phyloP scores from a whole-genome alignment of 2,797 vertebrate species.

The Muscicapa comitata region DNA sequence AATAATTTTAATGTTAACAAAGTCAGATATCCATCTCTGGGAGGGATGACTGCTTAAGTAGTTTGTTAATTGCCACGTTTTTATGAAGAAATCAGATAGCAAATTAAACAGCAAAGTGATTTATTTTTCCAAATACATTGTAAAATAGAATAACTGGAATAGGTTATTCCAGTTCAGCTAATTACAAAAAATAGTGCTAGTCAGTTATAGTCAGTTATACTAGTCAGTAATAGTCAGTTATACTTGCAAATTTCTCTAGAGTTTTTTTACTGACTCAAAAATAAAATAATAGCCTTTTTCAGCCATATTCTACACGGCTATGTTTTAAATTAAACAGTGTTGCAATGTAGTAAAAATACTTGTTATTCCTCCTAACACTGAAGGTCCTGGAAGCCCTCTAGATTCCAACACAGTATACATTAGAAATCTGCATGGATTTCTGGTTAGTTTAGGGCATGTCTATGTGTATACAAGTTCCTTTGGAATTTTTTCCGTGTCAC shows the following conservation, averaged over 20 bases:
- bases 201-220: not conserved
- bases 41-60: not conserved
- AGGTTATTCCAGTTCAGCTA: not conserved
- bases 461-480: not conserved
- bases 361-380: not conserved
- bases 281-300: not conserved
- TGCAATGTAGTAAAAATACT: not conserved
- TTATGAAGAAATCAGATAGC: not conserved
- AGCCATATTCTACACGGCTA: not conserved
- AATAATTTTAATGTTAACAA: not conserved
- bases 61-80: not conserved
- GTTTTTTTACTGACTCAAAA: not conserved
- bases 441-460: not conserved
- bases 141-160: not conserved
- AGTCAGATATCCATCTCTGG: not conserved
- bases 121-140: not conserved
- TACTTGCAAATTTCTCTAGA: not conserved
- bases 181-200: not conserved
- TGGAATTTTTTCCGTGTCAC: not conserved
- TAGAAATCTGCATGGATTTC: not conserved
- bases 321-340: not conserved
- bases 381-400: not conserved
- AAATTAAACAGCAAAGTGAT: not conserved
- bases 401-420: not conserved
- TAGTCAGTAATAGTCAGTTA: not conserved